Conservation (phyloP, 2,888 invertebrate genomes). For the Drosophila longiperda region DNA sequence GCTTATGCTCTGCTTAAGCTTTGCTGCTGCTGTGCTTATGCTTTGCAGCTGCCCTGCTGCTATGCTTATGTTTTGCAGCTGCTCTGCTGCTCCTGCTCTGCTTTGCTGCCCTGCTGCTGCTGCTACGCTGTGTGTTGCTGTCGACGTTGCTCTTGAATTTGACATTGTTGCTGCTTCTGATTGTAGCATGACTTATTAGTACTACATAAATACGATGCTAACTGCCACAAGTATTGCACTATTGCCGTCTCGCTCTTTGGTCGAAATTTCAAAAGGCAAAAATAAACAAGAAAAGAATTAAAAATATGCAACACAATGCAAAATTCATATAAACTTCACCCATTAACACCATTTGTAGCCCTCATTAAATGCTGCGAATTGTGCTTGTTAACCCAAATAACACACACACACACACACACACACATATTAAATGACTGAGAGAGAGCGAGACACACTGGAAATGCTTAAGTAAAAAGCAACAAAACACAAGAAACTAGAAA, state of each 20-base stretch:
- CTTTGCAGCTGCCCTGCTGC: not conserved
- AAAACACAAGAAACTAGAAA: not conserved
- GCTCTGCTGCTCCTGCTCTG: not conserved
- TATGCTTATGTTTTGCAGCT: not conserved
- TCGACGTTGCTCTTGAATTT: not conserved
- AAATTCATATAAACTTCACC: conserved; percentile 68
- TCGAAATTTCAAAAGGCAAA: not conserved
- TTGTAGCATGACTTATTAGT: not conserved
- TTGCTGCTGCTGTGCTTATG: too few relatives aligned
- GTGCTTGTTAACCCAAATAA: conserved; percentile 63
- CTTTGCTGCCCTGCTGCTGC: not conserved
- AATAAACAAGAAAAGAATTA: conserved; percentile 1
- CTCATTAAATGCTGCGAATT: conserved; percentile 23
- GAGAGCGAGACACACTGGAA: not conserved
- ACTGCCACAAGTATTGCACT: not conserved
- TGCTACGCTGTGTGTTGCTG: not conserved
- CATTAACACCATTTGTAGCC: conserved; percentile 71
- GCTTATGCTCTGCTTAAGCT: too few relatives aligned
- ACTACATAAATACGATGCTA: not conserved
- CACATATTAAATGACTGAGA: conserved; percentile 1
- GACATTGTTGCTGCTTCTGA: not conserved
- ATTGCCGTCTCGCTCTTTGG: not conserved
- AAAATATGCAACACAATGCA: conserved; percentile 37
- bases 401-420: conserved; percentile 13
- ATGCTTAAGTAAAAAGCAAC: conserved; percentile 9